Conservation (phyloP, 1,140 invertebrate species). For the Lepidotrigona ventralis region DNA sequence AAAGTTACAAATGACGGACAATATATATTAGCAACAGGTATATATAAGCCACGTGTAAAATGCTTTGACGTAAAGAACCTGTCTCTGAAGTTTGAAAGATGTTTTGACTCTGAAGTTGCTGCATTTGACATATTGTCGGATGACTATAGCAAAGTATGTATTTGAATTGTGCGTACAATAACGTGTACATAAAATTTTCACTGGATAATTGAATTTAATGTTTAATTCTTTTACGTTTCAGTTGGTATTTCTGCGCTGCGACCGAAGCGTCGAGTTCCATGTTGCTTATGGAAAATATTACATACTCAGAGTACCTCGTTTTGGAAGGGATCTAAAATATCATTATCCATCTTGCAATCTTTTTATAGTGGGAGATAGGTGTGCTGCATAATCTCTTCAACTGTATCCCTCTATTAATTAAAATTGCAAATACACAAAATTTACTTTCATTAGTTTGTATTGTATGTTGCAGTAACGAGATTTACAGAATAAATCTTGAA, state of each 20-base stretch:
- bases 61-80: constrained; percentile 98
- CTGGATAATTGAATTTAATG: background rate
- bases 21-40: constrained; percentile 95
- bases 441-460: constrained; percentile 24
- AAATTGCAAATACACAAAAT: constrained; percentile 80
- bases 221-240: constrained; percentile 75
- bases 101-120: constrained; percentile 97
- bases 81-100: constrained; percentile 98
- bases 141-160: constrained; percentile 90
- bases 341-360: constrained; percentile 95
- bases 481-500: constrained; percentile 97
- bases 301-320: constrained; percentile 94
- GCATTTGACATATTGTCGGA: constrained; percentile 93
- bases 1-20: constrained; percentile 94
- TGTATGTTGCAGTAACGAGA: constrained; percentile 87
- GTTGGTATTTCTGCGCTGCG: constrained; percentile 90
- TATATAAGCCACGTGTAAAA: constrained; percentile 97
- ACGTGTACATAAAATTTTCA: background rate
- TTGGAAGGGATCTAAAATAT: constrained; percentile 96
- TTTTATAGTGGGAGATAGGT: constrained; percentile 92
- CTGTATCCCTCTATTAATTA: constrained; percentile 81
- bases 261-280: constrained; percentile 97
- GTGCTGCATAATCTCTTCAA: background rate
- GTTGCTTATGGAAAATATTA: constrained; percentile 95
- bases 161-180: background rate